Percentiles rank a stretch among this genome's conserved stretches.
Conservation (phyloP, 2,888 invertebrate species). For the Conops quadrifasciatus region DNA sequence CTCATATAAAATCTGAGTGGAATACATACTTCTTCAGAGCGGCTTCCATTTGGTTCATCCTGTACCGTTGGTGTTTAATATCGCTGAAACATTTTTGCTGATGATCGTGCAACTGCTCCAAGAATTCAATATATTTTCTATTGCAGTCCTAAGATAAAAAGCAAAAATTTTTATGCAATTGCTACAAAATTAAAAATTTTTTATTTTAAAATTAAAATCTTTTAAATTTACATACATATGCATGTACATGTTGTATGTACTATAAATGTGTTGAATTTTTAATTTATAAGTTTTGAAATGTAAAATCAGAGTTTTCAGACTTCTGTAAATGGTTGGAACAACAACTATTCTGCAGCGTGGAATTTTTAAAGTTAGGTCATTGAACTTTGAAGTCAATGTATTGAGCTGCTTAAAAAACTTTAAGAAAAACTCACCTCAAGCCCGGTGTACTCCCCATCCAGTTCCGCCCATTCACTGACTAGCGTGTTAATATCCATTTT, state of each 20-base stretch:
- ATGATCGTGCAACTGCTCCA: slow-evolving; percentile 83
- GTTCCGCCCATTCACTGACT: slow-evolving; percentile 80
- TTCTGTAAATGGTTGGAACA: neutral
- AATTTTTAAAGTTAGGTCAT: neutral
- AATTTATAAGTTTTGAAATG: too few species aligned
- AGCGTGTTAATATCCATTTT: slow-evolving; percentile 69
- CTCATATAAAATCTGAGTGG: too few species aligned
- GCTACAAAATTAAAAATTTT: neutral
- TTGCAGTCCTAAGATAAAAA: slow-evolving; percentile 66
- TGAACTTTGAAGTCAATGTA: slow-evolving; percentile 36
- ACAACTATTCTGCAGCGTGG: neutral
- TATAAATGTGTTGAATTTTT: neutral
- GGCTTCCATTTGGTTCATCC: slow-evolving; percentile 82
- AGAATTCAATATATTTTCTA: slow-evolving; percentile 82
- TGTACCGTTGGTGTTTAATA: slow-evolving; percentile 90
- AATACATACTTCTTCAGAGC: slow-evolving; percentile 80
- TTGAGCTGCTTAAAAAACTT: slow-evolving; percentile 39
- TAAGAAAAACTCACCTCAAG: slow-evolving; percentile 74
- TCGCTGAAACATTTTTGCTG: slow-evolving; percentile 90
- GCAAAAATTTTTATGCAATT: neutral
- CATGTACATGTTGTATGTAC: neutral
- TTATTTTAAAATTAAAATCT: slow-evolving; percentile 6
- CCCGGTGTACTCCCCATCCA: slow-evolving; percentile 79
- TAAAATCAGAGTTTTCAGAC: neutral
- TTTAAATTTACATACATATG: neutral